A percentile compares a stretch with the other conserved stretches of the same genome.
phyloP scores from a whole-genome alignment of 2,888 invertebrate species.

The Rhabditophanes sp. region DNA sequence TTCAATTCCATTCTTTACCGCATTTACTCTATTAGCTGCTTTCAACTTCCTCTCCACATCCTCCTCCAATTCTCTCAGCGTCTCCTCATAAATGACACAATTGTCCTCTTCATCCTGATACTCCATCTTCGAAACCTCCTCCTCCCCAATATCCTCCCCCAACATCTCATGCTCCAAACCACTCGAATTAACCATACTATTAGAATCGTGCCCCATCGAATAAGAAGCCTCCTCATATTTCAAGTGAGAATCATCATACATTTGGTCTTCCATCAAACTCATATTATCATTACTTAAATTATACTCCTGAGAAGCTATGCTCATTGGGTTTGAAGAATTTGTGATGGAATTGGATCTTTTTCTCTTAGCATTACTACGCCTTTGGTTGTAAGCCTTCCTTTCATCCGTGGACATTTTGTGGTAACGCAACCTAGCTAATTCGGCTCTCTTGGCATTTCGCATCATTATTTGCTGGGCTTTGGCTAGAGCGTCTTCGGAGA shows the following conservation, averaged over 20 bases:
- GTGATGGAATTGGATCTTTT: constrained; percentile 19
- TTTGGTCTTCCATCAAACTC: neutral
- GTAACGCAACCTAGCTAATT: constrained; percentile 35
- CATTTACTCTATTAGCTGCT: constrained; percentile 11
- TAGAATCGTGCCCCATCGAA: constrained; percentile 1
- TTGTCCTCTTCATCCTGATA: no score
- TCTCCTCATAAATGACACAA: constrained; percentile 3
- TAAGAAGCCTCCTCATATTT: no score
- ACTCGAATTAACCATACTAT: no score
- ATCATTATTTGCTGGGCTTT: constrained; percentile 40
- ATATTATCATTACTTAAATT: no score
- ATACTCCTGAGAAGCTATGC: no score
- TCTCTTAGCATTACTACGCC: constrained; percentile 41
- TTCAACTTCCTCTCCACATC: constrained; percentile 17
- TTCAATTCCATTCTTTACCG: no score
- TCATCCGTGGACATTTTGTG: constrained; percentile 41
- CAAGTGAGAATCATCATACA: neutral
- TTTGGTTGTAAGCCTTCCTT: constrained; percentile 38
- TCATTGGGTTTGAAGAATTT: no score
- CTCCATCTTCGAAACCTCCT: no score
- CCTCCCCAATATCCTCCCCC: no score
- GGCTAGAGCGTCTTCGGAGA: constrained; percentile 38
- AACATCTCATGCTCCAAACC: no score
- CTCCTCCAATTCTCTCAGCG: constrained; percentile 9
- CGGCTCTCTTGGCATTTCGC: constrained; percentile 38